A percentile compares a stretch with the other conserved stretches of the same genome.
Conservation (phyloP, 2,797 vertebrate genomes). For the Poecilia picta region DNA sequence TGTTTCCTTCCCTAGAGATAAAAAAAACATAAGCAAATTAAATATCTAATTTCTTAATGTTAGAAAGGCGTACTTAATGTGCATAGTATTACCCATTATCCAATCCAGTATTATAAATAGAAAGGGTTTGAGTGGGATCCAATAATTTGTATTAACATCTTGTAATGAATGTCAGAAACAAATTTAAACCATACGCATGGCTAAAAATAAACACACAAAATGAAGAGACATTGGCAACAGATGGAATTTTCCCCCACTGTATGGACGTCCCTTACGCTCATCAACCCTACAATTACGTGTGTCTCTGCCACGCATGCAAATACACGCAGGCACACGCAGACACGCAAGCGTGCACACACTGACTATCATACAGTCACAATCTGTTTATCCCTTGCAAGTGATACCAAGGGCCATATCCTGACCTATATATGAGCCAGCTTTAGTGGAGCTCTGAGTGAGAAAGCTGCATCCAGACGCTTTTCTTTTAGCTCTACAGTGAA, state of each 20-base stretch:
- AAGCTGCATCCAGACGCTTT: slow-evolving; percentile 67
- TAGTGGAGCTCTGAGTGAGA: slow-evolving; percentile 54
- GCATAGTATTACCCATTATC: background rate
- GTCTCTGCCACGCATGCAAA: slow-evolving; percentile 27
- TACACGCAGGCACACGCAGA: slow-evolving; percentile 26
- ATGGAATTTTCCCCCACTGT: slow-evolving; percentile 67
- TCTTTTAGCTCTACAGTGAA: slow-evolving; percentile 42
- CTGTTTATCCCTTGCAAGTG: slow-evolving; percentile 56
- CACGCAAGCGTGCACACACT: slow-evolving; percentile 18
- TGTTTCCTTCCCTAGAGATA: background rate
- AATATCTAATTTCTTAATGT: background rate
- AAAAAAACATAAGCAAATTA: background rate
- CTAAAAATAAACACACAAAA: slow-evolving; percentile 66
- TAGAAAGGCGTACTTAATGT: background rate
- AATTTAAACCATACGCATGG: slow-evolving; percentile 48
- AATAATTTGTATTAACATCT: slow-evolving; percentile 36
- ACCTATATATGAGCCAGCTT: slow-evolving; percentile 70
- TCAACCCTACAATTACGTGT: slow-evolving; percentile 64
- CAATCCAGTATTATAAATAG: background rate
- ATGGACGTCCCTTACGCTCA: slow-evolving; percentile 58
- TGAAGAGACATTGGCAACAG: slow-evolving; percentile 66
- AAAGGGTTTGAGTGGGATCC: background rate
- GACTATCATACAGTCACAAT: slow-evolving; percentile 36
- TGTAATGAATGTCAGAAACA: slow-evolving; percentile 44
- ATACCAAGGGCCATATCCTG: slow-evolving; percentile 68